phyloP scores from a whole-genome alignment of 1,140 invertebrate genomes.

The Hypsibius dujardini region DNA sequence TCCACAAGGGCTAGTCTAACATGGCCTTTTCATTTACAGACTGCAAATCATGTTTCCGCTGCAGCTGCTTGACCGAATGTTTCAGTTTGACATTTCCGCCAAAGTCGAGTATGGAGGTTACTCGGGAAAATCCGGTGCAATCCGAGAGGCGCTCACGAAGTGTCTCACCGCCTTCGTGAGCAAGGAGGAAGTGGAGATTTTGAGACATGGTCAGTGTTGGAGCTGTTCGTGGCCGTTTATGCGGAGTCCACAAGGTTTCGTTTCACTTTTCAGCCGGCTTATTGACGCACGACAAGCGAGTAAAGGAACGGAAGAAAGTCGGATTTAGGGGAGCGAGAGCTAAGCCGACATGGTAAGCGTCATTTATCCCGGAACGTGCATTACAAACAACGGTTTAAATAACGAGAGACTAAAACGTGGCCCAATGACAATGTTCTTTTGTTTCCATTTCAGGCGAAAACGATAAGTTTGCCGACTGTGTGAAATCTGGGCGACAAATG shows the following conservation, averaged over 20 bases:
- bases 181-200: conserved; percentile 51
- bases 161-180: conserved; percentile 62
- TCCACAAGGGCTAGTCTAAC: not conserved
- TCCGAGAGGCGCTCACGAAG: conserved; percentile 62
- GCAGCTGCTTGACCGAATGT: conserved; percentile 52
- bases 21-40: not conserved
- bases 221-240: not conserved
- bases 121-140: conserved; percentile 58
- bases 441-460: conserved; percentile 15
- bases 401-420: too few species aligned
- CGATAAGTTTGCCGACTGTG: not conserved
- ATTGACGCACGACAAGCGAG: conserved; percentile 57
- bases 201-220: conserved; percentile 55
- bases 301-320: conserved; percentile 74
- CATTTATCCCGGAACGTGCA: too few species aligned
- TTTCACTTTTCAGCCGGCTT: conserved; percentile 52
- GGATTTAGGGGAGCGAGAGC: conserved; percentile 74
- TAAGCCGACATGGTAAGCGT: conserved; percentile 63
- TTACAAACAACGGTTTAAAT: too few species aligned
- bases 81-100: conserved; percentile 64
- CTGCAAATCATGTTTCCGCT: conserved; percentile 64
- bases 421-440: not conserved
- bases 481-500: not conserved
- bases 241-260: too few species aligned
- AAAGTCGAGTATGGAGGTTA: conserved; percentile 40